Percentiles rank a stretch among this genome's conserved stretches.
Conservation (phyloP, 2,888 invertebrate species). For the Eupithecia tripunctaria region DNA sequence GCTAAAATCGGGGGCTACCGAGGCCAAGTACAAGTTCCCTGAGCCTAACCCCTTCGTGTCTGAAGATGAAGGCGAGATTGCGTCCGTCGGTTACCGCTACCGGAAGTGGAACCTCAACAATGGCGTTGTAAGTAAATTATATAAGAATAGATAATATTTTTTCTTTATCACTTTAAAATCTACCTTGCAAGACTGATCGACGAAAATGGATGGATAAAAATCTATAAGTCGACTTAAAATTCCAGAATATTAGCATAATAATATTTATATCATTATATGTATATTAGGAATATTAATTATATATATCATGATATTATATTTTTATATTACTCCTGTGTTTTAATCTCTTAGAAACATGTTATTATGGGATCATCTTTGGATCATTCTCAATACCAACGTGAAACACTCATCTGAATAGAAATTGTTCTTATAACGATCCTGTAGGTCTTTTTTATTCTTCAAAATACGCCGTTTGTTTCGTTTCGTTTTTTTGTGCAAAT, state of each 20-base stretch:
- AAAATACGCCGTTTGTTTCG: too few relatives aligned
- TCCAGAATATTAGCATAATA: too few relatives aligned
- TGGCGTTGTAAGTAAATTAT: conserved; percentile 87
- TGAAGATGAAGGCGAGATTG: conserved; percentile 96
- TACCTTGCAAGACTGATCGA: not conserved
- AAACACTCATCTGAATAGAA: not conserved
- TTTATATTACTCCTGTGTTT: too few relatives aligned
- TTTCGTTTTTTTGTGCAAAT: too few relatives aligned
- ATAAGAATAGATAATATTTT: not conserved
- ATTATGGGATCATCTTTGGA: too few relatives aligned
- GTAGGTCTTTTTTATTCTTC: too few relatives aligned
- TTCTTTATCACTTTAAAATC: not conserved
- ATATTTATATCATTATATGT: too few relatives aligned
- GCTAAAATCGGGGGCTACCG: conserved; percentile 87
- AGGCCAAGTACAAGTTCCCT: conserved; percentile 94
- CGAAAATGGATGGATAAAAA: not conserved
- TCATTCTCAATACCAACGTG: not conserved
- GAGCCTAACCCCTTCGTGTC: conserved; percentile 97
- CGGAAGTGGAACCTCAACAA: conserved; percentile 98
- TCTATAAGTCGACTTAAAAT: not conserved
- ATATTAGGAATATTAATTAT: too few relatives aligned
- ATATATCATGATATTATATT: too few relatives aligned
- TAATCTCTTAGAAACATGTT: too few relatives aligned
- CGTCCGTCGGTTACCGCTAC: conserved; percentile 98
- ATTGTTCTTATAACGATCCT: not conserved